A percentile compares a stretch with the other conserved stretches of the same genome.
Conservation (phyloP, 92 coral and sea anemone genomes). For the Siderastrea siderea region DNA sequence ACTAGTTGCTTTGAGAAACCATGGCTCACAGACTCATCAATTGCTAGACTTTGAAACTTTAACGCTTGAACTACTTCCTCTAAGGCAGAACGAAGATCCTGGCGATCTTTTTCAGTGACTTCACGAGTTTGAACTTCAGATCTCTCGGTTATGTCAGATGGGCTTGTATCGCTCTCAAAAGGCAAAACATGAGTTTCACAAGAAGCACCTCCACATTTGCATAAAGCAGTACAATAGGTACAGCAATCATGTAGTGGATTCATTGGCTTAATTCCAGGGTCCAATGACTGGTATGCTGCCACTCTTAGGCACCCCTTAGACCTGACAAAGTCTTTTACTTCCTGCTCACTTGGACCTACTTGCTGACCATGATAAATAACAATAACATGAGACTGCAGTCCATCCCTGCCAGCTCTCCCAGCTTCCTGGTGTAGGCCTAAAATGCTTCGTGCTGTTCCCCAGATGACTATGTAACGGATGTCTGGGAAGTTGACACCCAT, state of each 20-base stretch:
- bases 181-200: conserved; percentile 16
- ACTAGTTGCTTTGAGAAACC: conserved; percentile 56
- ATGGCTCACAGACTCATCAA: conserved; percentile 38
- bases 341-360: conserved; percentile 53
- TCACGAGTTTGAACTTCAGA: conserved; percentile 7
- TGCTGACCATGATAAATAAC: conserved; percentile 78
- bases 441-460: conserved; percentile 73
- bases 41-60: conserved; percentile 11
- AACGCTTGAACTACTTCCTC: conserved; percentile 28
- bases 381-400: conserved; percentile 39
- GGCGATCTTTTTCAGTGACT: conserved; percentile 43
- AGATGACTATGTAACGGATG: conserved; percentile 59
- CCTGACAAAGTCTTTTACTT: conserved; percentile 70
- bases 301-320: conserved; percentile 66
- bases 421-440: conserved; percentile 70
- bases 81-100: conserved; percentile 49
- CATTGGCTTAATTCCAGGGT: conserved; percentile 39
- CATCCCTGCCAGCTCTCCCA: conserved; percentile 67
- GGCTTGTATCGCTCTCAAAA: conserved; percentile 15
- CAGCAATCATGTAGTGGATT: conserved; percentile 64
- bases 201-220: conserved; percentile 54
- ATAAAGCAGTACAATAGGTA: conserved; percentile 40
- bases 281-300: conserved; percentile 64
- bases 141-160: background rate
- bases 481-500: conserved; percentile 79